phyloP scores from a whole-genome alignment of 2,888 invertebrate genomes.

The Platypus cylindrus region DNA sequence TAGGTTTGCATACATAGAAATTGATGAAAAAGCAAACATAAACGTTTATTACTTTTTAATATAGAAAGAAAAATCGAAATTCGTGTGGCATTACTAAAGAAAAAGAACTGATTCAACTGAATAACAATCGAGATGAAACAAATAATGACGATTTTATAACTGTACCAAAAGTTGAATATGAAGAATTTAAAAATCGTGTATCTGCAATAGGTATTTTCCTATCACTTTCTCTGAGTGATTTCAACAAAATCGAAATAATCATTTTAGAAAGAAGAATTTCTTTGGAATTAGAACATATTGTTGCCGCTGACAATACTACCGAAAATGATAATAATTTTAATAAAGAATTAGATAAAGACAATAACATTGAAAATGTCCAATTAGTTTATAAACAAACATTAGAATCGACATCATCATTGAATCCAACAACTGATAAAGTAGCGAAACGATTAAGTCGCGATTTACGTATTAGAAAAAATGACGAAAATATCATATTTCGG shows the following conservation, averaged over 20 bases:
- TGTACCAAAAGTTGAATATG: conserved; percentile 63
- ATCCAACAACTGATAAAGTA: conserved; percentile 54
- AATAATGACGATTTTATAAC: conserved; percentile 47
- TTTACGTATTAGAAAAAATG: conserved; percentile 57
- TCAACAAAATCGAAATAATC: conserved; percentile 40
- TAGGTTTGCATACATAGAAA: conserved; percentile 9
- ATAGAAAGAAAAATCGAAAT: conserved; percentile 14
- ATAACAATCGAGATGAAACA: conserved; percentile 30
- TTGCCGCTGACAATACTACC: too few species aligned
- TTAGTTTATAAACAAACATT: conserved; percentile 61
- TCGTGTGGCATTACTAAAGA: conserved; percentile 12
- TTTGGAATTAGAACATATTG: conserved; percentile 24
- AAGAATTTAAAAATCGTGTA: conserved; percentile 63
- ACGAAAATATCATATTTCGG: conserved; percentile 52
- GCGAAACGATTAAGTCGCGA: conserved; percentile 59
- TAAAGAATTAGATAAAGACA: conserved; percentile 3
- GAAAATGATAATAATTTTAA: conserved; percentile 33
- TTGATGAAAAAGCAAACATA: conserved; percentile 22
- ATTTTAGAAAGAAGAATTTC: conserved; percentile 25
- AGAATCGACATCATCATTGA: conserved; percentile 53
- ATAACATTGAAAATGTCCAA: conserved; percentile 47
- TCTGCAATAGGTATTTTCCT: conserved; percentile 44
- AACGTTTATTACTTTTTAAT: conserved; percentile 19
- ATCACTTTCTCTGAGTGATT: conserved; percentile 50
- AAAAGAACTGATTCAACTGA: conserved; percentile 16